These are phyloP conservation scores for Cenopis cana DNA, from an alignment of 2,888 invertebrate genomes.

Conservation along the genomic window DNA sequence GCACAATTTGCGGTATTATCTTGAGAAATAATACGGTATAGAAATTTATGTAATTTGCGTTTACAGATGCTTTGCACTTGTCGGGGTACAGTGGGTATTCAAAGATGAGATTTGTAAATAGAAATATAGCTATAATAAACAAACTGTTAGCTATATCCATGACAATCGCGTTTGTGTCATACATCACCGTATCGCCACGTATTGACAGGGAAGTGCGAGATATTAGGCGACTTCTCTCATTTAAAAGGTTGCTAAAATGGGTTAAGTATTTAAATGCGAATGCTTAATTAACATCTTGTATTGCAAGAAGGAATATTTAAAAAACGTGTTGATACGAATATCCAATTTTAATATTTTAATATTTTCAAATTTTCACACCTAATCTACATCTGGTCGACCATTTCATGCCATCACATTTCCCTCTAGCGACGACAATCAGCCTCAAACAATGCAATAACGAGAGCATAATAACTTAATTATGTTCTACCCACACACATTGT, in stretches of 20 bases:
- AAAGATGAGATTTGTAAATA: neutral
- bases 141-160: too few relatives aligned
- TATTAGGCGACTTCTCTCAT: too few relatives aligned
- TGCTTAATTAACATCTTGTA: too few relatives aligned
- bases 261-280: too few relatives aligned
- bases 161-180: too few relatives aligned
- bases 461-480: constrained; percentile 25
- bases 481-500: neutral
- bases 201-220: too few relatives aligned
- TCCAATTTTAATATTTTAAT: too few relatives aligned
- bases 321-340: too few relatives aligned
- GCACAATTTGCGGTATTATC: constrained; percentile 44
- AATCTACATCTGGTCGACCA: neutral
- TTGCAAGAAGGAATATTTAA: too few relatives aligned
- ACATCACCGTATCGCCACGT: too few relatives aligned
- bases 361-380: too few relatives aligned
- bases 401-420: neutral
- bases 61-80: constrained; percentile 1
- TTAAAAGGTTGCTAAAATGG: too few relatives aligned
- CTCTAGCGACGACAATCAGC: constrained; percentile 4
- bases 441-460: constrained; percentile 20
- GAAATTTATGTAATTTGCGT: constrained; percentile 38
- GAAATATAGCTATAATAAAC: neutral
- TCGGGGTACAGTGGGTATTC: neutral
- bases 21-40: constrained; percentile 41